These are phyloP conservation scores for Zelostemma sp. DNA, from an alignment of 1,140 invertebrate genomes.

Conservation along the genomic window DNA sequence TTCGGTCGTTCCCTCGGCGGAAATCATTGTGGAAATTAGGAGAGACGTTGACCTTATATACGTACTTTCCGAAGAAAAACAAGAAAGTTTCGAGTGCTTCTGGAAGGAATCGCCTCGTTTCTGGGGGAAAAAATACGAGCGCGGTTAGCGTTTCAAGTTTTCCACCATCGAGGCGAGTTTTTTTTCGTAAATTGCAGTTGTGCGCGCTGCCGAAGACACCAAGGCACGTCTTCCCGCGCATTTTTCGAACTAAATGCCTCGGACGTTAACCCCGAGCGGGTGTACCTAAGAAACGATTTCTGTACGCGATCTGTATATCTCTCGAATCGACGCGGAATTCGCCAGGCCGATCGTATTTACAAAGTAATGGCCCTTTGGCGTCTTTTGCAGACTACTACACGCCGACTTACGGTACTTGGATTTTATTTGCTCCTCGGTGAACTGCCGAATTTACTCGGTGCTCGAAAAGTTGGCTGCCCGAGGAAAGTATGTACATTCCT, in stretches of 20 bases:
- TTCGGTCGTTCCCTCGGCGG: constrained; percentile 10
- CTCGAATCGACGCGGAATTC: constrained; percentile 20
- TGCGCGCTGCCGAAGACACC: constrained; percentile 16
- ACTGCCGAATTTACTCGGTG: constrained; percentile 34
- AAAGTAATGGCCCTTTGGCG: constrained; percentile 43
- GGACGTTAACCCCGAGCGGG: constrained; percentile 32
- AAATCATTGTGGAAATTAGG: too few species aligned
- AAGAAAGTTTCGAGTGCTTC: too few species aligned
- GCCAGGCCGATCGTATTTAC: constrained; percentile 39
- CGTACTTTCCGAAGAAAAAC: too few species aligned
- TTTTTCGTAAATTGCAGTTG: background rate
- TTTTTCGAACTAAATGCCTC: constrained; percentile 18
- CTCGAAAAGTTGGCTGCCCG: constrained; percentile 27
- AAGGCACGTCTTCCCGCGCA: background rate
- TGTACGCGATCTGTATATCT: constrained; percentile 25
- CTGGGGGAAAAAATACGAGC: background rate
- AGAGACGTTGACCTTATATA: too few species aligned
- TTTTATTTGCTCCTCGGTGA: constrained; percentile 40
- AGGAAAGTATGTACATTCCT: background rate
- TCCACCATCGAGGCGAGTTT: background rate
- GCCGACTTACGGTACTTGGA: constrained; percentile 35
- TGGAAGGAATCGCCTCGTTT: background rate
- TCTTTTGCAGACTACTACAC: constrained; percentile 32
- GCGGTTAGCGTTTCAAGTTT: background rate
- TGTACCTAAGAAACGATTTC: constrained; percentile 28